Percentiles rank a stretch among this genome's conserved stretches.
These are phyloP conservation scores for Oreonectes daqikongensis DNA, from an alignment of 2,797 vertebrate species.

Conservation along the genomic window DNA sequence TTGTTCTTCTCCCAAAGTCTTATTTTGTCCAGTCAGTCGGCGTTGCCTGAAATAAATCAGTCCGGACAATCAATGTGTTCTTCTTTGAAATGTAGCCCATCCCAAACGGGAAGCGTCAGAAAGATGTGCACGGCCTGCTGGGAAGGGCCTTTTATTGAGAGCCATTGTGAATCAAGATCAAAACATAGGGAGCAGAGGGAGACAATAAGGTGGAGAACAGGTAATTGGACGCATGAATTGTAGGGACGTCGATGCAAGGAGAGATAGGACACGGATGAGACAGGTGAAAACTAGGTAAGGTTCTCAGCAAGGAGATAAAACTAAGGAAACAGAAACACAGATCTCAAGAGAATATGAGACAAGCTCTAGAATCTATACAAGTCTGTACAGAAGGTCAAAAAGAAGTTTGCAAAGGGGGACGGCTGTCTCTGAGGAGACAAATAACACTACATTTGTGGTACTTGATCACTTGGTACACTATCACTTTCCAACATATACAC, in stretches of 20 bases:
- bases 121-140: constrained; percentile 37
- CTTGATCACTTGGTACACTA: too few species aligned
- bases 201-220: constrained; percentile 29
- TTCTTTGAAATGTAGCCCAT: constrained; percentile 49
- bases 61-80: constrained; percentile 58
- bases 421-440: constrained; percentile 4
- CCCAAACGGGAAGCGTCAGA: constrained; percentile 13
- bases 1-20: constrained; percentile 40
- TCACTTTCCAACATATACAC: too few species aligned
- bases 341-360: constrained; percentile 34
- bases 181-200: constrained; percentile 39
- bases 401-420: constrained; percentile 2
- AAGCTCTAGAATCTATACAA: constrained; percentile 43
- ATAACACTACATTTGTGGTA: background rate
- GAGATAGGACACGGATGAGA: constrained; percentile 52
- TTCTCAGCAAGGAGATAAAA: constrained; percentile 43
- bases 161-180: constrained; percentile 44
- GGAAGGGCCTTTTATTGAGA: constrained; percentile 49
- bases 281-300: constrained; percentile 59
- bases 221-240: constrained; percentile 44
- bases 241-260: constrained; percentile 43
- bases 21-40: constrained; percentile 29
- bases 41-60: constrained; percentile 48
- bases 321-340: constrained; percentile 28
- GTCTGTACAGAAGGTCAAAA: constrained; percentile 55